phyloP scores from a whole-genome alignment of 2,797 vertebrate genomes.

The Enteromius thamalakanensis region DNA sequence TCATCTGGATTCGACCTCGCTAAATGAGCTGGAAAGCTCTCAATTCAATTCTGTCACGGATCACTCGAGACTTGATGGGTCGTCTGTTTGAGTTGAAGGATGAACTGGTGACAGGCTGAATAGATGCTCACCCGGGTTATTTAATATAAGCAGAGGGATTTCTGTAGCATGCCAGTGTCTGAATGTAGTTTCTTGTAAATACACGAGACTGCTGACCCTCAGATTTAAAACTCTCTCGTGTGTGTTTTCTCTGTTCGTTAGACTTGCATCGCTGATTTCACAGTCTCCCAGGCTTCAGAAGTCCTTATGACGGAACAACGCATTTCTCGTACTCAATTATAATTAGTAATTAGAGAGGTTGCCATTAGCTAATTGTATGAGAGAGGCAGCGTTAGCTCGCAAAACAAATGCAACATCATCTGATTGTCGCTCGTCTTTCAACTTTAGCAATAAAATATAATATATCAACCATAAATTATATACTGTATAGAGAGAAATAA shows the following conservation, averaged over 20 bases:
- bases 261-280: slow-evolving; percentile 38
- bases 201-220: background rate
- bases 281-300: slow-evolving; percentile 59
- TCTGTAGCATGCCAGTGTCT: background rate
- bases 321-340: slow-evolving; percentile 66
- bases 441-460: background rate
- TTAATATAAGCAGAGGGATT: background rate
- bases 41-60: slow-evolving; percentile 48
- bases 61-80: slow-evolving; percentile 47
- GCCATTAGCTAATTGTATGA: slow-evolving; percentile 76
- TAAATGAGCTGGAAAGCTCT: slow-evolving; percentile 50
- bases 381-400: slow-evolving; percentile 70
- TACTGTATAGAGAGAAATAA: no score
- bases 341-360: slow-evolving; percentile 67
- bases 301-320: slow-evolving; percentile 37
- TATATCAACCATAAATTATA: background rate
- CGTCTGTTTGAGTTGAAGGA: slow-evolving; percentile 29
- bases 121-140: slow-evolving; percentile 2
- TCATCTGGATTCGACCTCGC: slow-evolving; percentile 38
- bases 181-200: background rate
- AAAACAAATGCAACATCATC: slow-evolving; percentile 63
- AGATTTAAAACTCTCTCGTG: background rate
- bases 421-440: slow-evolving; percentile 55
- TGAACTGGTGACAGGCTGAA: slow-evolving; percentile 17
- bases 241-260: slow-evolving; percentile 7